Evolutionary conservation across 1,140 invertebrate genomes (phyloP), one percentile per base, ranked within the genome.

Genomic region (Sycophaga agraensis): DNA sequence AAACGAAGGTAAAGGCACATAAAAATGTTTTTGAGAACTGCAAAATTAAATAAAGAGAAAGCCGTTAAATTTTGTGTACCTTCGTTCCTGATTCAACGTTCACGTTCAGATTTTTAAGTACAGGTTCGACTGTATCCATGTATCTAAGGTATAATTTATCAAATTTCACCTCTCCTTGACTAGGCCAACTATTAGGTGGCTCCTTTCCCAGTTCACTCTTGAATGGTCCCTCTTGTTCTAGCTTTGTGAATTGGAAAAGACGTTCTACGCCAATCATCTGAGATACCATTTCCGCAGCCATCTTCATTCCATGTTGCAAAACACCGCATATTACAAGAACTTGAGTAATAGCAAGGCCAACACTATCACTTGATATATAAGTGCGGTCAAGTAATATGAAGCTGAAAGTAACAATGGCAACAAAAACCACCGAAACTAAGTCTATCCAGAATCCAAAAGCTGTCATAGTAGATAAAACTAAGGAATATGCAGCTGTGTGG

Each of bases 261-360:
- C 91, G 82, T 75, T 93, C 91, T 0, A 93, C 89, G 31, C 89
- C 88, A 0, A 91, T 92, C 87, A 95, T 91, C 72, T 93, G 86
- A 57, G 89, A 90, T 63, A 87, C 77, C 6, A 87, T 81, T 68
- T 88, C 86, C 2, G 86, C 87, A 14, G 86, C 87, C 72, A 93
- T 91, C 59, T 88, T 82, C 60, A 94, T 87, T 4, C 90, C 91
- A 84, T 89, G 92, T 79, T 94, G 92, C 51, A 96, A 84, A 78
- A 90, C 86, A 0, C 89, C 89, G 22, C 88, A 88, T 57, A 95
- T 77, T 0, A 85, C 84, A 39, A 92, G 86, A 5, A 87, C 86
- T 71, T 93, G 91, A 0, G 90, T 89, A 46, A 95, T 87, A 1
- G 89, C 87, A 46, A 96, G 68, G 14, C 92, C 92, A 5, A 93